These are phyloP conservation scores for Palaemon carinicauda DNA, from an alignment of 1,140 invertebrate genomes.

Conservation along the genomic window DNA sequence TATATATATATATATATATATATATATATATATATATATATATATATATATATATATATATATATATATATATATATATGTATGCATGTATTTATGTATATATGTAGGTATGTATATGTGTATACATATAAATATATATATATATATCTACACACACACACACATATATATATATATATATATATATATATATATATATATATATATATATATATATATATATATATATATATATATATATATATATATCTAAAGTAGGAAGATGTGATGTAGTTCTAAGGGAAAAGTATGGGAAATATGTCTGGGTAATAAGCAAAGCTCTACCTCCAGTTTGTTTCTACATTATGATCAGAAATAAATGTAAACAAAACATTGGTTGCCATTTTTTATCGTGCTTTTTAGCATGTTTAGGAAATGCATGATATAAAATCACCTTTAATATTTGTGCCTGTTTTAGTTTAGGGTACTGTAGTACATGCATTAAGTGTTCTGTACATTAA, in stretches of 20 bases:
- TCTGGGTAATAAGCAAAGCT: no score
- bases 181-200: neutral
- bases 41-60: neutral
- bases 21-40: neutral
- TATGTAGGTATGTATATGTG: neutral
- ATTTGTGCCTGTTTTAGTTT: no score
- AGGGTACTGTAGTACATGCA: no score
- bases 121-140: neutral
- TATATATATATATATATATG: neutral
- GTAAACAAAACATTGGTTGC: neutral
- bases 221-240: neutral
- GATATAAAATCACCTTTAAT: no score
- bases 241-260: neutral
- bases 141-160: neutral
- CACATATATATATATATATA: neutral
- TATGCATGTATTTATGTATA: neutral
- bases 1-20: conserved; percentile 14
- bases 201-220: neutral
- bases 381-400: no score
- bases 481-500: no score
- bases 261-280: neutral
- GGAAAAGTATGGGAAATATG: neutral
- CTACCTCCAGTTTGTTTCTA: no score
- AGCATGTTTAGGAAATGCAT: no score
- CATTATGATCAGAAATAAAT: no score